Conservation (phyloP, 2,113 vertebrate species). For the Struthidea cinerea region DNA sequence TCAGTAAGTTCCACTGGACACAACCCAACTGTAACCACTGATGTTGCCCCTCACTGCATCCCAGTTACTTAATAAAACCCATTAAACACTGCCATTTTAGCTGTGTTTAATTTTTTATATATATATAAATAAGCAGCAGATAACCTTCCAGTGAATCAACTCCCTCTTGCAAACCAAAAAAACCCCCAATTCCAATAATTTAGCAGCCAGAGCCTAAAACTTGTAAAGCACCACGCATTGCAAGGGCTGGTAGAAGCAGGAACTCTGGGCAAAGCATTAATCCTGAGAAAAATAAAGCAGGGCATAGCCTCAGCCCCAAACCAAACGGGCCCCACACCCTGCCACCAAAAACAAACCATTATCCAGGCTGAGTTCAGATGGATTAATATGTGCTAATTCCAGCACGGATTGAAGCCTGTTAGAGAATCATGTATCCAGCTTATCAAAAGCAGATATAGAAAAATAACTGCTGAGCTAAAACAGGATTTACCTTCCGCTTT, state of each 20-base stretch:
- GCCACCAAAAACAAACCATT: not conserved
- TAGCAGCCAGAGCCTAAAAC: not conserved
- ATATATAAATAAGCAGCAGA: not conserved
- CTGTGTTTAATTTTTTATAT: not conserved
- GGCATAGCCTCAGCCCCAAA: not conserved
- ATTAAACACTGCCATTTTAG: not conserved
- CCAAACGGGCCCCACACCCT: not conserved
- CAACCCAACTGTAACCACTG: not conserved
- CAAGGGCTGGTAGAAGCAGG: not conserved
- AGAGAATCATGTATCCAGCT: not conserved
- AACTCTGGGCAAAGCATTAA: not conserved
- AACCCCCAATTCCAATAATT: not conserved
- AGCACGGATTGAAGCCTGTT: not conserved
- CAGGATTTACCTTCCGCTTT: slow-evolving; percentile 80
- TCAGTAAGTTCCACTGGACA: not conserved
- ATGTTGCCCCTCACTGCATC: not conserved
- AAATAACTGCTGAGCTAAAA: not conserved
- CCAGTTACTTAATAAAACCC: not conserved
- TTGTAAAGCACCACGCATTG: not conserved
- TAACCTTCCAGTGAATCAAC: not conserved
- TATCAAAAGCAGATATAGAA: not conserved
- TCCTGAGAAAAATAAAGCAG: not conserved
- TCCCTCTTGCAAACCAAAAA: not conserved
- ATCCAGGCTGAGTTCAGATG: not conserved
- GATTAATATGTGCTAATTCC: not conserved